Conservation (phyloP, 2,888 invertebrate genomes). For the Rhyacophila evoluta region DNA sequence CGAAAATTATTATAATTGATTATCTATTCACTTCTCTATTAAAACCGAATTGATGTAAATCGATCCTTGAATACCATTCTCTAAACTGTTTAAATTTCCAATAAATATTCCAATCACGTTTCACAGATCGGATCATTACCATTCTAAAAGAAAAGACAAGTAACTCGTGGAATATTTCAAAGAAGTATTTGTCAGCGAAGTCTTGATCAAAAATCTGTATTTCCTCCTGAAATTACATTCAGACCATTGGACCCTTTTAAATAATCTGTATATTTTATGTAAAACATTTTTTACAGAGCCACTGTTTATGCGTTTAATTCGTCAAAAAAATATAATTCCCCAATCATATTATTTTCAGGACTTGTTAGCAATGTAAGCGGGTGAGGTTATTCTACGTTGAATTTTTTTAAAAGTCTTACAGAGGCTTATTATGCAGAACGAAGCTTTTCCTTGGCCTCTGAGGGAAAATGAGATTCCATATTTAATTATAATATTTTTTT, state of each 20-base stretch:
- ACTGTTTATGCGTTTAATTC: conserved; percentile 13
- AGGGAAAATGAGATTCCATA: conserved; percentile 26
- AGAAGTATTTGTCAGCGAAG: neutral
- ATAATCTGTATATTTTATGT: neutral
- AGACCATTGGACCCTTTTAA: neutral
- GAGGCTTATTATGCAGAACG: conserved; percentile 24
- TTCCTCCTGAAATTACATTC: neutral
- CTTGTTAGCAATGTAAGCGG: neutral
- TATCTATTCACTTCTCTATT: no score
- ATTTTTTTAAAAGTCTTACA: neutral
- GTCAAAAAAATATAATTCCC: conserved; percentile 25
- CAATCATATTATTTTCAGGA: conserved; percentile 21
- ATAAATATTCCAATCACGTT: neutral
- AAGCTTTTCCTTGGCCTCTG: neutral
- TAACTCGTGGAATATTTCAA: neutral
- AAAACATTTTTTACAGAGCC: conserved; percentile 8
- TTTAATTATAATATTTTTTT: conserved; percentile 26
- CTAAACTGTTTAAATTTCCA: neutral
- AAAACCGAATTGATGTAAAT: neutral
- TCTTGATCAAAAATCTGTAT: conserved; percentile 6
- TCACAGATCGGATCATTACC: neutral
- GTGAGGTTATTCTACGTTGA: neutral
- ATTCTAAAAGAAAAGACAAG: neutral
- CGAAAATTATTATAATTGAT: no score
- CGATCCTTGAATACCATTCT: neutral